Evolutionary conservation across 2,797 vertebrate genomes (phyloP), one percentile per base, ranked within the genome.

Genomic region (Crocodylus rhombifer): DNA sequence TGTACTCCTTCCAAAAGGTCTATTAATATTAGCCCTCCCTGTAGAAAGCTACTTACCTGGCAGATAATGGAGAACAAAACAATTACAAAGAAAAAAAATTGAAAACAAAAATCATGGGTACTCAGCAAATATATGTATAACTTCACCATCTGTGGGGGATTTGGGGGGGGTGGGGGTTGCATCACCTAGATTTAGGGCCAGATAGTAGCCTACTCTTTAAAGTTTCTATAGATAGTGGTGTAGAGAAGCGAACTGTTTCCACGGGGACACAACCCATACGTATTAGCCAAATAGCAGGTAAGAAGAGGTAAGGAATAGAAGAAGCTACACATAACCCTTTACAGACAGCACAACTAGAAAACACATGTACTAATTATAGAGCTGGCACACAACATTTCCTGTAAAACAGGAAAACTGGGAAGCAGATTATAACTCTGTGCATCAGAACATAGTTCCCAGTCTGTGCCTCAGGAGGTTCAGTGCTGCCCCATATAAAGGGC

Each of bases 141-240:
- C 33, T 94, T 80, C 62, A 8, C 25, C 21, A 55, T 73, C 23
- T 60, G 15, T n/a, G 4, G 56, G 73, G 5, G 2, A 0, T 69
- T 89, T 82, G 7, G 42, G 42, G 42, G 42, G 42, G 42, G 9
- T 6, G 36, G 36, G 36, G 36, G 36, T 23, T 71, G 64, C 26
- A 25, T 51, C 86, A 57, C 25, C 26, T 17, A 36, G 78, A 64
- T 0, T 21, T 1, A 1, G 26, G 86, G 64, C 6, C 20, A 82
- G 78, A 15, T 12, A 5, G 30, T 3, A 56, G 56, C 26, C 1
- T 0, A 1, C 3, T 23, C 63, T 55, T 14, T 0, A 1, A 14
- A 33, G 36, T 84, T 86, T 28, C 42, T 14, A 1, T 0, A 0
- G 26, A n/a, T 36, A 21, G 65, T 21, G 5, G 30, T 4, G 2